Evolutionary conservation across 2,113 vertebrate genomes (phyloP).

Genomic region (Engraulis encrasicolus): DNA sequence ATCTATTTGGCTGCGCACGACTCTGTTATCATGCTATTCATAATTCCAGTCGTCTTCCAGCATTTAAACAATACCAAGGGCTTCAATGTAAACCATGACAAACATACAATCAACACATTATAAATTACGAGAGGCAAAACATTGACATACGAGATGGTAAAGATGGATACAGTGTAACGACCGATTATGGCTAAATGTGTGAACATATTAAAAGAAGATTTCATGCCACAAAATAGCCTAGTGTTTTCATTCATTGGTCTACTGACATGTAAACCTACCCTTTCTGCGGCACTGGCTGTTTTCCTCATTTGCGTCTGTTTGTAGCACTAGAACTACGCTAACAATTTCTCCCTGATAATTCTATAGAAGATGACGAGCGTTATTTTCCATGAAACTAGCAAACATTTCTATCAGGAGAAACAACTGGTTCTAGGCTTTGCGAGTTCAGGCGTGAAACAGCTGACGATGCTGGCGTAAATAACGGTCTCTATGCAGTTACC

Average conservation of each 20-base stretch:
- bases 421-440: background rate
- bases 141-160: background rate
- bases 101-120: too few species aligned
- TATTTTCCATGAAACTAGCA: background rate
- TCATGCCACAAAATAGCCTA: background rate
- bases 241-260: background rate
- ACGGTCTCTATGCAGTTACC: background rate
- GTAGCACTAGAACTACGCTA: too few species aligned
- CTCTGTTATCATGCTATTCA: too few species aligned
- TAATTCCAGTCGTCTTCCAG: too few species aligned
- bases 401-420: background rate
- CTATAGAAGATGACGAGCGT: background rate
- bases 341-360: background rate
- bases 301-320: background rate
- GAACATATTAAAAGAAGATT: background rate
- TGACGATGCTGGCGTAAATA: background rate
- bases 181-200: background rate
- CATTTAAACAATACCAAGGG: too few species aligned
- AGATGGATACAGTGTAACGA: background rate
- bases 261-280: background rate
- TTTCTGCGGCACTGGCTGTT: conserved; percentile 5
- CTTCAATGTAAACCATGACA: too few species aligned
- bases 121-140: background rate
- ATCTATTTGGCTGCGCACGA: too few species aligned
- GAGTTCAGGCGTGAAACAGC: background rate